A percentile compares a stretch with the other conserved stretches of the same genome.
phyloP scores from a whole-genome alignment of 2,797 vertebrate genomes.

The Orientallactaga sibirica region DNA sequence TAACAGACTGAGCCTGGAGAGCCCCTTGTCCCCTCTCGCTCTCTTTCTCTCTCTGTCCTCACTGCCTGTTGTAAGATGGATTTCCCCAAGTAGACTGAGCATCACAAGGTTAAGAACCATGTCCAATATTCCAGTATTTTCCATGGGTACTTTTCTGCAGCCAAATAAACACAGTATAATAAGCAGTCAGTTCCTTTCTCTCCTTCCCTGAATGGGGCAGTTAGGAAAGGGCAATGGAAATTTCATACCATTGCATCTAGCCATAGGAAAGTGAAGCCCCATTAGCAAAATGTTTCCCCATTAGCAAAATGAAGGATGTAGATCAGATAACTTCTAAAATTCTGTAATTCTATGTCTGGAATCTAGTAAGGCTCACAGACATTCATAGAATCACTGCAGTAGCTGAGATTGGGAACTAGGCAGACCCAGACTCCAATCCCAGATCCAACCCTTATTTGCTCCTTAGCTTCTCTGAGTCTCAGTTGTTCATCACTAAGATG shows the following conservation, averaged over 20 bases:
- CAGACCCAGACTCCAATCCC: constrained; percentile 7
- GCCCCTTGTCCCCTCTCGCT: background rate
- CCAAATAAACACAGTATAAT: background rate
- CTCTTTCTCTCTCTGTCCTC: background rate
- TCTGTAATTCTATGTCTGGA: background rate
- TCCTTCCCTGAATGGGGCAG: background rate
- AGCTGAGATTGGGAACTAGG: background rate
- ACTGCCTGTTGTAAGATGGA: background rate
- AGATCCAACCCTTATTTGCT: constrained; percentile 1
- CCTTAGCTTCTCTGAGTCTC: background rate
- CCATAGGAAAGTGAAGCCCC: background rate
- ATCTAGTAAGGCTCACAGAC: background rate
- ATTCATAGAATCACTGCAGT: background rate
- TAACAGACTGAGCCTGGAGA: background rate
- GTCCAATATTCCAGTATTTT: background rate
- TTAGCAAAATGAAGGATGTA: background rate
- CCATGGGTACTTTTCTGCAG: background rate
- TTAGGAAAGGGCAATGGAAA: background rate
- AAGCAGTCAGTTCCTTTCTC: background rate
- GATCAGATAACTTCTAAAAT: constrained; percentile 8
- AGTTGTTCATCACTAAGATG: constrained; percentile 5
- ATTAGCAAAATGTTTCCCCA: background rate
- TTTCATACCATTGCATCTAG: background rate
- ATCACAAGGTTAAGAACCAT: background rate
- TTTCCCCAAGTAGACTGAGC: background rate